phyloP scores from a whole-genome alignment of 1,140 invertebrate species.

The Drosophila hydei region DNA sequence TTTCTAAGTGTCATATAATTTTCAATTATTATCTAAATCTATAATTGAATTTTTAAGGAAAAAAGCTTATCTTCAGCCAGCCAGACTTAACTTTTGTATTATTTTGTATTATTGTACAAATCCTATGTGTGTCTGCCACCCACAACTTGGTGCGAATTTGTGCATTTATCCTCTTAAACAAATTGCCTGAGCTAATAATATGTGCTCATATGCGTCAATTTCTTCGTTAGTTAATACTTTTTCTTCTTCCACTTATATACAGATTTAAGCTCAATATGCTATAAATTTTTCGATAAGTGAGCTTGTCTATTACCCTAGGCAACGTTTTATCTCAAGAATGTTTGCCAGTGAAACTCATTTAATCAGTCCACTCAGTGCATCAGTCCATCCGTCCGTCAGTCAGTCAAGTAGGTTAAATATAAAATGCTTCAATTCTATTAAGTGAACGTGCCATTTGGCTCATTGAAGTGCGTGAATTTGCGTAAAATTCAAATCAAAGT shows the following conservation, averaged over 20 bases:
- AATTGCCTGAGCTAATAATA: neutral
- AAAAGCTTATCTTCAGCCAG: no score
- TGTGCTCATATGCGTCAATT: no score
- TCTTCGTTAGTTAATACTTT: no score
- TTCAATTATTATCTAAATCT: no score
- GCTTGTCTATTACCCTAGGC: slow-evolving; percentile 58
- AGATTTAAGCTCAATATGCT: neutral
- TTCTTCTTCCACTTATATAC: no score
- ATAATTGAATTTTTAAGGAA: no score
- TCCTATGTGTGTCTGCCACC: no score
- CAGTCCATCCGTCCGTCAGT: neutral
- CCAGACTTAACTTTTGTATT: no score
- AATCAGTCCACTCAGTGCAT: neutral
- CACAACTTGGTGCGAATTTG: no score
- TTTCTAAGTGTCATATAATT: no score
- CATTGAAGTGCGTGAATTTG: slow-evolving; percentile 52
- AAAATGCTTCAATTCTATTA: slow-evolving; percentile 72
- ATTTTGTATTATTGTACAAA: no score
- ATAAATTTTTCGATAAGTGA: slow-evolving; percentile 53
- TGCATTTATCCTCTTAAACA: no score
- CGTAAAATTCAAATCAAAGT: slow-evolving; percentile 70
- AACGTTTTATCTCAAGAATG: slow-evolving; percentile 59
- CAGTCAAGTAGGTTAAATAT: slow-evolving; percentile 41
- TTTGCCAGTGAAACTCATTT: neutral
- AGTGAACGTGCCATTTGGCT: slow-evolving; percentile 31